Percentiles rank a stretch among this genome's conserved stretches.
Evolutionary conservation across 2,797 vertebrate genomes (phyloP).

Genomic region (Furcifer pardalis): DNA sequence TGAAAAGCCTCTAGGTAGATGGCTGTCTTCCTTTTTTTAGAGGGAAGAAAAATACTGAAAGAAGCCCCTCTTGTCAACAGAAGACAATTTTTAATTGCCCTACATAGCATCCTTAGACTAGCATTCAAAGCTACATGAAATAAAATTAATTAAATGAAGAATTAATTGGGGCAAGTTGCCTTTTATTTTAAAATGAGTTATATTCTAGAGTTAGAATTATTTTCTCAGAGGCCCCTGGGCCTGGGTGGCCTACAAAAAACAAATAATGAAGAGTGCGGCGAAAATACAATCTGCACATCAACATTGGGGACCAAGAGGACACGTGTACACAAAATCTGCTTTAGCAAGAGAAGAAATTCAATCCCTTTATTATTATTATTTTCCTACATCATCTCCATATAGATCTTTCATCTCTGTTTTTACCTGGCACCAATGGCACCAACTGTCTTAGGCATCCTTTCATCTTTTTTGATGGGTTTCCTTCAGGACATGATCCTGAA

Average conservation of each 20-base stretch:
- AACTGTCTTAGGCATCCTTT: constrained; percentile 38
- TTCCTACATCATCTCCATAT: constrained; percentile 30
- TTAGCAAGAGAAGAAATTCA: constrained; percentile 36
- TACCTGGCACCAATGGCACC: constrained; percentile 36
- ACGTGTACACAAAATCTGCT: neutral
- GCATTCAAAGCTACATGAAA: constrained; percentile 75
- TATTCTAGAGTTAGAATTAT: constrained; percentile 70
- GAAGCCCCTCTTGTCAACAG: constrained; percentile 70
- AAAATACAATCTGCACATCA: neutral
- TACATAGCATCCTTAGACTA: constrained; percentile 75
- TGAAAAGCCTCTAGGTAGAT: constrained; percentile 3
- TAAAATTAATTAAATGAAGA: constrained; percentile 79
- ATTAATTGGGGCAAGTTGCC: constrained; percentile 79
- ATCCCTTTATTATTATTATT: constrained; percentile 12
- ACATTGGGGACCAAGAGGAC: constrained; percentile 26
- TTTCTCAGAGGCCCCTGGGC: constrained; percentile 60
- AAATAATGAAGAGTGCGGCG: constrained; percentile 52
- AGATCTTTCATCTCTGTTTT: constrained; percentile 45
- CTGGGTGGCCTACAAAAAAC: constrained; percentile 68
- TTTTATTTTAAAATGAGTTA: constrained; percentile 71
- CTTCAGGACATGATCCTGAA: constrained; percentile 41
- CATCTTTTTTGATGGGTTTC: constrained; percentile 49
- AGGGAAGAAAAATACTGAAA: constrained; percentile 70
- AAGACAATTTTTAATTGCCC: constrained; percentile 56
- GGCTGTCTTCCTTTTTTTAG: constrained; percentile 72